Base-by-base conservation (phyloP, 1,140 invertebrate species). In the Hyles vespertilio region DNA sequence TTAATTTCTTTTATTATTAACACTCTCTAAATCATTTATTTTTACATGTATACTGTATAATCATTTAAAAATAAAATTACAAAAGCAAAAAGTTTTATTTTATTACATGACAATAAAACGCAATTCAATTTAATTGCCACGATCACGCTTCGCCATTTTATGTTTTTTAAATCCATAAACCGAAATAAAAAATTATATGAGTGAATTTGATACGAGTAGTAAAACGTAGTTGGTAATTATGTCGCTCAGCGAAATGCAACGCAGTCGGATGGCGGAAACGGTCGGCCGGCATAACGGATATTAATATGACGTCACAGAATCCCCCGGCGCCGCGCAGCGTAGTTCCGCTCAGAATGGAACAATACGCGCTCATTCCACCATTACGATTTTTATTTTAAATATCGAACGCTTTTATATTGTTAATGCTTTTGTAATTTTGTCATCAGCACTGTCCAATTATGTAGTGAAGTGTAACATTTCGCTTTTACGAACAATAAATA, bases 271-370 rank as follows among this genome's bases (percentile, higher is more conserved):
- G 67, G 62, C 61, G 79, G 79, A 78, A 72, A 56, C 54, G 48
- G 67, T 63, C 66, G 65, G 61, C 62, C 62, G 61, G 58, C 65
- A 68, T 68, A 72, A 66, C 69, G 79, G 79, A 79, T 77, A 74
- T 77, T 68, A 68, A 74, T 70, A 63, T 80, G 77, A 80, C 81
- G 76, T 80, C 77, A 81, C 70, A 51, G 71, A 66, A 69, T 67
- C 66, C 65, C 72, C 56, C 69, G 60, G 50, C 56, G 63, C 63
- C 58, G 47, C 67, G 60, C 51, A 58, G 62, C 72, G 71, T 50
- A 74, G 58, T 77, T 82, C 81, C 81, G 72, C 74, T 57, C 55
- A 12, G 50, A 55, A 40, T 51, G 61, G 69, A 76, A 79, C 72
- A 80, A 80, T 75, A 71, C 61, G 32, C 54, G 32, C 54, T 54